Base-by-base conservation (phyloP, 2,888 invertebrate genomes). In the Megalurothrips usitatus region DNA sequence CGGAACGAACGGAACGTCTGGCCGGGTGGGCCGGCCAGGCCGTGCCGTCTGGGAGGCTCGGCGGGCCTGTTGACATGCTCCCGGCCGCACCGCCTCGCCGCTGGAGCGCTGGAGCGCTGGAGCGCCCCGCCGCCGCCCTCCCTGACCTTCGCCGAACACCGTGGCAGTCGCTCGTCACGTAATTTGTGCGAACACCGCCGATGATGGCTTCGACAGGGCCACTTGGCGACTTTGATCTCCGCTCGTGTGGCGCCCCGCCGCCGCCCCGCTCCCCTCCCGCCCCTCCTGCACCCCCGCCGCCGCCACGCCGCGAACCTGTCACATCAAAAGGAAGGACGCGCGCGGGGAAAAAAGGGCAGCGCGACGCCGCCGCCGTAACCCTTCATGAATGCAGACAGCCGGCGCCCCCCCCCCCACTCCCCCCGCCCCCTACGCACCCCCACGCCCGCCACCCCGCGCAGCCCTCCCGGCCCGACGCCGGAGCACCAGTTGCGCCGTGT, bases 351-450 rank as follows among this genome's bases (percentile, higher is more conserved):
- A 75, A 75, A 75, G 26, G 68, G 23, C 68, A 58, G 34, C 34
- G 52, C 52, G 19, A 12, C 52, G 58, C 68, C 10, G 68, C 68
- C 26, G 68, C 68, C 12, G 58, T 75, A 75, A 26, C 68, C 68
- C 68, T 75, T 75, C 26, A 75, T 75, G 68, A 75, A 75, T 75
- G 68, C 68, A 75, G 68, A 23, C 68, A 23, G 68, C 19, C 23
- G 68, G 26, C 68, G 26, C 68, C 68, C 26, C 58, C 58, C 58
- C n/a, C 58, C 58, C 17, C 14, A 14, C 52, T 14, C 14, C 10
- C 49, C 49, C 49, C 14, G 49, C 52, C 52, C 34, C 12, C 52
- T 10, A 52, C 52, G 19, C 52, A 12, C 52, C 52, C 14, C 52
- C 52, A 12, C 52, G 6, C 52, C 52, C 52, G 14, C 19, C 14